Base-by-base conservation (phyloP, 2,888 invertebrate genomes). In the Marasmarcha lunaedactyla region DNA sequence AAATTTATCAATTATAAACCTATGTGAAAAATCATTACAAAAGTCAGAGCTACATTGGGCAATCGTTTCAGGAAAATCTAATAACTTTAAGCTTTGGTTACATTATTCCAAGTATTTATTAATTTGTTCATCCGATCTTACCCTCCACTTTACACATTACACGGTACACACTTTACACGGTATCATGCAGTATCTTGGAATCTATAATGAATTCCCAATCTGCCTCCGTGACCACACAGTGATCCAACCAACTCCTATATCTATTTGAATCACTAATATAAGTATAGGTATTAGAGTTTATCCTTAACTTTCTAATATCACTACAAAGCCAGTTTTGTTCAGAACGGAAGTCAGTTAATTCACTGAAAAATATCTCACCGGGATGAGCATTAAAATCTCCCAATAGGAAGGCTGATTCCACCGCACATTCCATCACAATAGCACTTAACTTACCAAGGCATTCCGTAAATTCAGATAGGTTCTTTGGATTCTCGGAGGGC, bases 331-430 rank as follows among this genome's bases (percentile, higher is more conserved):
- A 48, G 3, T 13, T n/a, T 27, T 49, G 47, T 20, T 51, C 46
- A 0, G 26, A 2, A 40, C 42, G 42, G 37, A 43, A 43, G 12
- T 14, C 10, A 15, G 13, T 26, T 2, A 50, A 35, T 37, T 49
- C 48, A n/a, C 13, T 34, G 11, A 5, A 34, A 42, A 49, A 49
- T 1, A 38, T 25, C 33, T 44, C 43, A 33, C 43, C 44, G 1
- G 47, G 47, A 20, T 52, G 45, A 1, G 52, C 47, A 14, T 50
- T 50, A 14, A 43, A 46, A 33, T 47, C 47, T 1, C 48, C 48
- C 1, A 50, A 14, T 3, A 46, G 33, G 36, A 39, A 46, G 1
- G 45, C 44, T 0, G 35, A 15, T 14, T 47, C 45, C 1, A 47
- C 41, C 6, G 40, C 12, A 15, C 20, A 11, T 26, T 7, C 25